These are phyloP conservation scores for Prunella himalayana DNA, from an alignment of 2,113 vertebrate genomes.

Conservation along the genomic window DNA sequence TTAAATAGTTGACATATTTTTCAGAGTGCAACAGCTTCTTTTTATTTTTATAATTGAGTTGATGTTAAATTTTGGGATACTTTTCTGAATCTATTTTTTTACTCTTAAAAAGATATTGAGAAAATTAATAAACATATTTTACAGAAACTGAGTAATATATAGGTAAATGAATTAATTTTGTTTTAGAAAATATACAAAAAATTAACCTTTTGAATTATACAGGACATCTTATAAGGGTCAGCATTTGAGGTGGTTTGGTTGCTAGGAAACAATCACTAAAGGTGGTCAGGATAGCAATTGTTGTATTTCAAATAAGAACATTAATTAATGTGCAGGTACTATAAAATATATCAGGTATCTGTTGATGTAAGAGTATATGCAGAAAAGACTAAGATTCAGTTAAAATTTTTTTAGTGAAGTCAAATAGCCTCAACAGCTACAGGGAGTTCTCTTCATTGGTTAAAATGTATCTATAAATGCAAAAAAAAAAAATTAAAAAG, in stretches of 20 bases:
- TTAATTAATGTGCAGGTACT: slow-evolving; percentile 9
- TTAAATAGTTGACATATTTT: background rate
- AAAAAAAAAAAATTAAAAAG: background rate
- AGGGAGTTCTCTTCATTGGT: background rate
- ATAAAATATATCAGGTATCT: background rate
- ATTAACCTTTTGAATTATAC: background rate
- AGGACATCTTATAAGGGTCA: background rate
- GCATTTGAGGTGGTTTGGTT: background rate
- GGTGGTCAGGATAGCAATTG: background rate
- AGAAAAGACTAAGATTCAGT: background rate
- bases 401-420: background rate
- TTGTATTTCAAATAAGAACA: background rate
- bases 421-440: background rate
- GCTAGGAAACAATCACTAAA: slow-evolving; percentile 42
- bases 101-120: background rate
- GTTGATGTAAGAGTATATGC: background rate
- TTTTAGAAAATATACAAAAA: background rate
- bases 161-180: background rate
- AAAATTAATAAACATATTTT: background rate
- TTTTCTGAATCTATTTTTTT: background rate
- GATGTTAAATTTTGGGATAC: background rate
- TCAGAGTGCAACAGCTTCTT: background rate
- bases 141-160: background rate
- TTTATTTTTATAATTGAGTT: background rate
- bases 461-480: background rate